Base-by-base conservation (phyloP, 2,888 invertebrate genomes). In the Dascillus cervinus region DNA sequence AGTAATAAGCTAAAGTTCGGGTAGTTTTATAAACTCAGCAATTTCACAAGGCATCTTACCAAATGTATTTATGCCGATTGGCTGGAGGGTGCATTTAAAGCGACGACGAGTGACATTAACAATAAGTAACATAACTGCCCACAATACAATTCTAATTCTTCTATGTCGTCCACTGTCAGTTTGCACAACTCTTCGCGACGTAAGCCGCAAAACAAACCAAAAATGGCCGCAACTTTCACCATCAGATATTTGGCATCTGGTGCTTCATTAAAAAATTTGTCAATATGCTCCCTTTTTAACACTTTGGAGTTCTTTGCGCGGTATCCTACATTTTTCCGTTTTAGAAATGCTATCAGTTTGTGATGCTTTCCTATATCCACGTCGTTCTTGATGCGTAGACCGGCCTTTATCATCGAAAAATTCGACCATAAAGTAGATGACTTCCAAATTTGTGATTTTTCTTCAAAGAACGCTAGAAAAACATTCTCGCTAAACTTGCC, bases 341-440 rank as follows among this genome's bases (percentile, higher is more conserved):
- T 39, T 22, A 35, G 26, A 24, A 26, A 35, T 2, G 26, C 22
- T 11, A 3, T 4, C 22, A 39, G 11, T 29, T 32, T 39, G 6
- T 11, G 4, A 17, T 14, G 29, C 15, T 36, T 36, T 13, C 10
- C 11, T 11, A 39, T 26, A 29, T 32, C 27, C 3, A 32, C 26
- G 20, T 29, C 24, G 11, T 42, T 4, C 28, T 32, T 35, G 9
- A 29, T 10, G 14, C 32, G 30, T 13, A 42, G 15, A 20, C 15
- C 22, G 5, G 31, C 3, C 25, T 26, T 33, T 11, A 36, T 13
- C 39, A 33, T 34, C 8, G 34, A 39, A 31, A 36, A 36, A 10
- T 12, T 8, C 3, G 37, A 26, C 26, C 30, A 39, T 13, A 39
- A 14, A 6, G 26, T 25, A 6, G 31, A 31, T 3, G 35, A 5